Evolutionary conservation across 2,888 invertebrate genomes (phyloP), one percentile per base, ranked within the genome.

Genomic region (Volucella bombylans): DNA sequence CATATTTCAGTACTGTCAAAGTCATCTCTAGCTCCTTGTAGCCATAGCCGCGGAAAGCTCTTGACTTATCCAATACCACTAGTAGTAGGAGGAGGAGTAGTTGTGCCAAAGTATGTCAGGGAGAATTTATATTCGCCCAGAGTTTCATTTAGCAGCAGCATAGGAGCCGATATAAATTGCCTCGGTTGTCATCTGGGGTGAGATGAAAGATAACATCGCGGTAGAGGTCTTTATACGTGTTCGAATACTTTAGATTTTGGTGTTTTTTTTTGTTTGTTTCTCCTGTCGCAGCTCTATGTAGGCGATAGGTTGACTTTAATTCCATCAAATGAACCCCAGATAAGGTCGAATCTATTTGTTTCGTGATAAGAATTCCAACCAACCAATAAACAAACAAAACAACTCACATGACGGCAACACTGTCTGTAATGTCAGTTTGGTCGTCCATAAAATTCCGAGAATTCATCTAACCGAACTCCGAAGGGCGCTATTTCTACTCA

Each of bases 311-410:
- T 61, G 72, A 61, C 15, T 79, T 72, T 69, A 65, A 59, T 79
- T 79, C 45, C 68, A 39, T 57, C 50, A 64, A 78, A 31, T 71
- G 64, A 78, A 57, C 71, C 64, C 57, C 45, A 69, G 71, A 71
- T 72, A 79, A 79, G 65, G 78, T 59, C 59, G 78, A 65, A 79
- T 45, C 57, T 64, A 79, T 67, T 79, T 43, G 52, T 54, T 79
- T 72, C 79, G 72, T 72, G 79, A 71, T 71, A 72, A 79, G 72
- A 79, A 65, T 78, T 38, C 47, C 15, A 31, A 31, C 31, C 31
- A 31, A 31, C 31, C 31, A 6, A 4, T 31, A 6, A 31, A 31
- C 31, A 31, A 31, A 31, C 31, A 31, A 43, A 64, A 41, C 14
- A n/a, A 39, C 11, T 47, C 11, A 12, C 23, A 41, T 69, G 62